phyloP scores from a whole-genome alignment of 1,140 invertebrate species.

The Drosophila virilis region DNA sequence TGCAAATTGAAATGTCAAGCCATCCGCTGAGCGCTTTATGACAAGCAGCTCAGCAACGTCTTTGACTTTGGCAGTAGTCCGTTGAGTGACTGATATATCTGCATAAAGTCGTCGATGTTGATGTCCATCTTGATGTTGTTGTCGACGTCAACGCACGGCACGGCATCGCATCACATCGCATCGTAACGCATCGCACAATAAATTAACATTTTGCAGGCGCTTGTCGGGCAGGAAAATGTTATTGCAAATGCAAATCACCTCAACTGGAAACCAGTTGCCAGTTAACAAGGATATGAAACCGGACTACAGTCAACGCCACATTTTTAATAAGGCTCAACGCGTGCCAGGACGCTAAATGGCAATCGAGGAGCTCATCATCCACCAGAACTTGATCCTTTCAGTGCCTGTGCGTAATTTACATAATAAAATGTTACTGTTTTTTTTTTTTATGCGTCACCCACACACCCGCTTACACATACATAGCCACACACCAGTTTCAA shows the following conservation, averaged over 20 bases:
- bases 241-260: conserved; percentile 75
- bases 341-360: conserved; percentile 34
- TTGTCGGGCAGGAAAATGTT: conserved; percentile 75
- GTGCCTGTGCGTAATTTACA: conserved; percentile 65
- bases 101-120: conserved; percentile 60
- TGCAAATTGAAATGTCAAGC: conserved; percentile 82
- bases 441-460: conserved; percentile 65
- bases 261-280: conserved; percentile 62
- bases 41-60: conserved; percentile 64
- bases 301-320: conserved; percentile 23
- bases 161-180: conserved; percentile 56
- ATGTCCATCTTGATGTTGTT: conserved; percentile 34
- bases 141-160: conserved; percentile 42
- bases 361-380: conserved; percentile 18
- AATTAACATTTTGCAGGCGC: conserved; percentile 79
- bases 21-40: conserved; percentile 76
- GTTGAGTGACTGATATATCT: conserved; percentile 77
- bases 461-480: conserved; percentile 15
- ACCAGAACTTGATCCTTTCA: conserved; percentile 66
- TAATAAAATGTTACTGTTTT: conserved; percentile 66
- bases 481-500: conserved; percentile 52
- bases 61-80: conserved; percentile 33
- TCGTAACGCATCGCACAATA: conserved; percentile 72
- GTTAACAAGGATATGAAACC: conserved; percentile 56
- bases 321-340: conserved; percentile 46